phyloP scores from a whole-genome alignment of 2,113 vertebrate species.

The Grammomys dolichurus region DNA sequence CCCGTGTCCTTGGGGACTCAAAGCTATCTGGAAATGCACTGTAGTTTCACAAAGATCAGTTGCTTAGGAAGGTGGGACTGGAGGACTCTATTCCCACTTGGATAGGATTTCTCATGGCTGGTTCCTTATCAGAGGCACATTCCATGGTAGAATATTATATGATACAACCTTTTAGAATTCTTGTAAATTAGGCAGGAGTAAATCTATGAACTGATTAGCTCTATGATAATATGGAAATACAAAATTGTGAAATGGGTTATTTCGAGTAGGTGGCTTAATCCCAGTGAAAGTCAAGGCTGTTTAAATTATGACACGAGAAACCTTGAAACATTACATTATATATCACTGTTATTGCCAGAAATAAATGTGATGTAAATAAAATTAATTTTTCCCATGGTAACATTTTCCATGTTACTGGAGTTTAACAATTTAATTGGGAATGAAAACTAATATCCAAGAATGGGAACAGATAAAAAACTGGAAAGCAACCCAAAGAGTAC shows the following conservation, averaged over 20 bases:
- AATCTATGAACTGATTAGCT: slow-evolving; percentile 26
- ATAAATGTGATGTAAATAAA: slow-evolving; percentile 63
- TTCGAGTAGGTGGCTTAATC: slow-evolving; percentile 25
- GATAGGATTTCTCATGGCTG: slow-evolving; percentile 26
- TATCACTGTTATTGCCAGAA: slow-evolving; percentile 27
- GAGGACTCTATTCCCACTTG: slow-evolving; percentile 59
- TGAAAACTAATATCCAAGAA: slow-evolving; percentile 60
- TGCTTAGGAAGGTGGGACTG: slow-evolving; percentile 27
- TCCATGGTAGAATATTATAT: slow-evolving; percentile 7
- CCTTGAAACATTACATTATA: neutral
- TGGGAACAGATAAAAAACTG: slow-evolving; percentile 43
- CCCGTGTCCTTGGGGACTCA: slow-evolving; percentile 21
- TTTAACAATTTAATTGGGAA: slow-evolving; percentile 72
- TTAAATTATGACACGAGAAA: slow-evolving; percentile 44
- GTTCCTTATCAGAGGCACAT: slow-evolving; percentile 60
- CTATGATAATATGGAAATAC: neutral
- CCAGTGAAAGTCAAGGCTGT: slow-evolving; percentile 44
- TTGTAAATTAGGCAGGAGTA: slow-evolving; percentile 34
- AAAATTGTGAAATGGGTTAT: slow-evolving; percentile 52
- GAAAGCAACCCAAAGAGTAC: slow-evolving; percentile 33
- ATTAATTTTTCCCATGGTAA: slow-evolving; percentile 54
- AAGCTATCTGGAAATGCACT: slow-evolving; percentile 64
- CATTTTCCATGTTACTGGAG: slow-evolving; percentile 17
- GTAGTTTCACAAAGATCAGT: slow-evolving; percentile 26
- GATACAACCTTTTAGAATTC: slow-evolving; percentile 50